These are phyloP conservation scores for Hucho hucho DNA, from an alignment of 2,113 vertebrate species.

Conservation along the genomic window DNA sequence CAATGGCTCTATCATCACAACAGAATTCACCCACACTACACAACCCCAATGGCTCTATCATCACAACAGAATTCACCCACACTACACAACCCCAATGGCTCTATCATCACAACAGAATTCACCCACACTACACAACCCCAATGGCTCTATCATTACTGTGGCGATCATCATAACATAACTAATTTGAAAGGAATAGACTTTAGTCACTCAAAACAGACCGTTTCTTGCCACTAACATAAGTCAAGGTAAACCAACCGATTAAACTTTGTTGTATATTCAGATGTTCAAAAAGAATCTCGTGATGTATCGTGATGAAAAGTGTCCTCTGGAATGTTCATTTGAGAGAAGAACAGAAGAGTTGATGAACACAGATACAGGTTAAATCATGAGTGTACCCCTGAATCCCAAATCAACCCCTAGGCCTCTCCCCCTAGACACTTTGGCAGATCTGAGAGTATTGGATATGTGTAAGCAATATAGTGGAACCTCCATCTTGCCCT, in stretches of 20 bases:
- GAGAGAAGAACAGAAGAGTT: no score
- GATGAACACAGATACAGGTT: constrained; percentile 4
- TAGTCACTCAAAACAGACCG: neutral
- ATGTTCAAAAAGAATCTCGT: constrained; percentile 12
- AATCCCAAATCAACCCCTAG: neutral
- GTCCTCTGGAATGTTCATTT: neutral
- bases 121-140: no score
- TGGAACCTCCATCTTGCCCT: no score
- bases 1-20: no score
- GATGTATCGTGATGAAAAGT: neutral
- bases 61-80: no score
- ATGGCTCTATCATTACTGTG: neutral
- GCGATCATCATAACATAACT: neutral
- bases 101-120: no score
- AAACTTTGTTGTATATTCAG: neutral
- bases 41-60: no score
- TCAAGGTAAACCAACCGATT: neutral
- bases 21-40: no score
- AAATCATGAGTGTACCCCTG: neutral
- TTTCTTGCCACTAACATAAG: neutral
- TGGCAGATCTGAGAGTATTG: no score
- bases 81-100: no score
- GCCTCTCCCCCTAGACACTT: neutral
- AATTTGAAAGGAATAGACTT: constrained; percentile 4
- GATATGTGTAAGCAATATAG: no score